Percentiles rank a stretch among this genome's conserved stretches.
phyloP scores from a whole-genome alignment of 2,113 vertebrate genomes.

The Anolis carolinensis region DNA sequence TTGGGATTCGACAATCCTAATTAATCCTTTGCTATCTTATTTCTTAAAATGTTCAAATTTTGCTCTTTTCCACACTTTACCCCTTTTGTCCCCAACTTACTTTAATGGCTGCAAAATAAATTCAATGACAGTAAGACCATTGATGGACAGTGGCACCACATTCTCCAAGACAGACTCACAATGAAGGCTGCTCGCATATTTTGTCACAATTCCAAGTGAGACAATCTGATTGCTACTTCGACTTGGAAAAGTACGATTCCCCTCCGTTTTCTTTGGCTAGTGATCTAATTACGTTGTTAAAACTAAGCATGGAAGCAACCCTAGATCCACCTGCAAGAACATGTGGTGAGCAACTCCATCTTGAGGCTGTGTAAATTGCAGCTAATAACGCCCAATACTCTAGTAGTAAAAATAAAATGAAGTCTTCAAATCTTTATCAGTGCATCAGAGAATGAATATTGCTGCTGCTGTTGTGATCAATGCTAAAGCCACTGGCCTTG shows the following conservation, averaged over 20 bases:
- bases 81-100: too few relatives aligned
- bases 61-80: too few relatives aligned
- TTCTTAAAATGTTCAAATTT: too few relatives aligned
- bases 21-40: too few relatives aligned
- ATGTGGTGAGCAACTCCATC: not conserved
- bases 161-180: not conserved
- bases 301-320: not conserved
- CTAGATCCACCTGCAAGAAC: not conserved
- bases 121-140: not conserved
- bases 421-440: not conserved
- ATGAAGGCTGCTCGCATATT: not conserved
- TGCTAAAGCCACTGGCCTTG: accelerated
- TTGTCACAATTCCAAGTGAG: not conserved
- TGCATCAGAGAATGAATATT: not conserved
- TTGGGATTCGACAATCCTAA: too few relatives aligned
- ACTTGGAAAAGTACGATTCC: not conserved
- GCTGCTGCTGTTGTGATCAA: not conserved
- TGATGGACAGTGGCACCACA: not conserved
- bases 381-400: not conserved
- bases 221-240: not conserved
- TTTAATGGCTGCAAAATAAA: too few relatives aligned
- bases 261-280: not conserved
- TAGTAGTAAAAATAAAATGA: not conserved
- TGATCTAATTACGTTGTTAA: not conserved
- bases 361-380: not conserved